Evolutionary conservation across 2,797 vertebrate species (phyloP), one percentile per base, ranked within the genome.

Genomic region (Cichlasoma orientale): DNA sequence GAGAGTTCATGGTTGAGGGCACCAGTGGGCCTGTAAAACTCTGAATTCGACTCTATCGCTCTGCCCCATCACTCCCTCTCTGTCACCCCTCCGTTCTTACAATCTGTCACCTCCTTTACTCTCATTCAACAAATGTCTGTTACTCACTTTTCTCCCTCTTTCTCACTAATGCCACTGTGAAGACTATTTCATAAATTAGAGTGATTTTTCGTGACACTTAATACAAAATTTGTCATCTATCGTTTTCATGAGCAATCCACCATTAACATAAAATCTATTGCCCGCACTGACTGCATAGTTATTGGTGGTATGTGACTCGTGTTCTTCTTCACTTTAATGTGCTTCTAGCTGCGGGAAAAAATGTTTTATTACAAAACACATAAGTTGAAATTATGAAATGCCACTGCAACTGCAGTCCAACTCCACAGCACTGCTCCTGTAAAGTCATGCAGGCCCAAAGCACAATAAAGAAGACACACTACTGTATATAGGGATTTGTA

Each of bases 51-150:
- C 74, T 56, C 68, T 27, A 50, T 57, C 14, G 7, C n/a, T 57
- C 53, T 23, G 14, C 23, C 23, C 36, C 23, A 18, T 16, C 61
- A 29, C 23, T 75, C 27, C 68, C 75, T 44, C 59, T 66, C 38
- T 33, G 59, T 44, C 23, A 4, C 21, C 59, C 44, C 38, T 19
- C 59, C 38, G 77, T 80, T 55, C 73, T 69, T 68, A 69, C 68
- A 63, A 56, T 75, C 38, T 50, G 31, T 82, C 50, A 31, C 92
- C 56, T 79, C 55, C 74, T 56, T 82, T 58, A 63, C 71, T 82
- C 79, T 82, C 71, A 38, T 75, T 83, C 74, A 55, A 72, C 76
- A 72, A 77, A 58, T 18, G 52, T 56, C 82, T 29, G 7, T 77
- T 82, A 80, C 14, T 18, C 38, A 0, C 69, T 71, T 31, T 16